These are phyloP conservation scores for Cantharis flavilabris DNA, from an alignment of 2,888 invertebrate genomes.

Conservation along the genomic window DNA sequence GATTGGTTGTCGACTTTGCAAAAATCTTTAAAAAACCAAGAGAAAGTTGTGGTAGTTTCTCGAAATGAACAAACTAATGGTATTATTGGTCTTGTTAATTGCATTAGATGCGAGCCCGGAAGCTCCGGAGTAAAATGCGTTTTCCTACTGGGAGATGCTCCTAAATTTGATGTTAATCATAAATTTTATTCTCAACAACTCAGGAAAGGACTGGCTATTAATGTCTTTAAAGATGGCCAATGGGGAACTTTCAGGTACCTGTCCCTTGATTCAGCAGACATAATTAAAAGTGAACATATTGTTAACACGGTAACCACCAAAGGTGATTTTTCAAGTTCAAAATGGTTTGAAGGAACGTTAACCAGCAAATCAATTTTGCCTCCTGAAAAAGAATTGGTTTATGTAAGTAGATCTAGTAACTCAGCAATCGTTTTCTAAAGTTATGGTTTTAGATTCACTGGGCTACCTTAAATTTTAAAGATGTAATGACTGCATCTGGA, in stretches of 20 bases:
- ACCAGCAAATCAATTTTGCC: neutral
- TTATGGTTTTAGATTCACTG: slow-evolving; percentile 68
- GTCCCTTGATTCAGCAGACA: slow-evolving; percentile 20
- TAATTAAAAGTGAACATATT: slow-evolving; percentile 60
- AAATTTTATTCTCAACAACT: slow-evolving; percentile 69
- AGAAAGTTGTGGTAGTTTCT: neutral
- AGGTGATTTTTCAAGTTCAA: slow-evolving; percentile 82
- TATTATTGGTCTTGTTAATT: slow-evolving; percentile 82
- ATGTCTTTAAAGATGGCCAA: slow-evolving; percentile 66
- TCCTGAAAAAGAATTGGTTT: slow-evolving; percentile 30
- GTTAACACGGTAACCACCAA: slow-evolving; percentile 70
- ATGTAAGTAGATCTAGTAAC: neutral
- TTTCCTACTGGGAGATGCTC: slow-evolving; percentile 63
- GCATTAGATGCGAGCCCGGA: slow-evolving; percentile 70
- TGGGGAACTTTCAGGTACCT: slow-evolving; percentile 54
- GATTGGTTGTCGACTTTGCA: neutral
- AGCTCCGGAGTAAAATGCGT: slow-evolving; percentile 61
- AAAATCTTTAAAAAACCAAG: neutral
- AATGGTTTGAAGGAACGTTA: slow-evolving; percentile 74
- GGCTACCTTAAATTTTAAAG: slow-evolving; percentile 90
- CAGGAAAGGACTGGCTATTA: slow-evolving; percentile 74
- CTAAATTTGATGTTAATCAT: slow-evolving; percentile 65
- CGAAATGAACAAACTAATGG: neutral
- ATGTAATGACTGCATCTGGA: slow-evolving; percentile 92
- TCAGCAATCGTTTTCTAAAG: slow-evolving; percentile 41